Base-by-base conservation (phyloP, 2,797 vertebrate genomes). In the Schizopygopsis pylzovi region DNA sequence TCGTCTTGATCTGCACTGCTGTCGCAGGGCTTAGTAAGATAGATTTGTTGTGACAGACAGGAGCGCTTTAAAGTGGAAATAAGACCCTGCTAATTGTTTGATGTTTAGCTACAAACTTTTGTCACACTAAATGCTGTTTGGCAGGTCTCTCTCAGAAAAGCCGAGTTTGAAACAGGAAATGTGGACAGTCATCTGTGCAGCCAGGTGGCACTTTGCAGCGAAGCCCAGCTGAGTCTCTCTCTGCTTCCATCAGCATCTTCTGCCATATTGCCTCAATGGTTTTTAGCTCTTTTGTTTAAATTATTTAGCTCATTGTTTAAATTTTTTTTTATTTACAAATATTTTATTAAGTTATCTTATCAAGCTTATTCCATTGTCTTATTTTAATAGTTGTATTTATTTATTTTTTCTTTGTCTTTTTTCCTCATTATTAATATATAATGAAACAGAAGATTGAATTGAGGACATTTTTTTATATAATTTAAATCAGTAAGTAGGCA, bases 31-130 rank as follows among this genome's bases (percentile, higher is more conserved):
- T 82, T 59, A 70, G 65, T 65, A 75, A 52, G 78, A 47, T 49
- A 56, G 79, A 61, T 54, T 80, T 15, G 47, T 20, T 43, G 41
- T 82, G 79, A 86, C 79, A 77, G 37, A 39, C 52, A 47, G 68
- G n/a, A 59, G 6, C 11, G 78, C 83, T 82, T 88, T 85, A 72
- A 76, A 75, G 79, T 88, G 82, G 79, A 80, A 85, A 82, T 61
- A 49, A 49, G 83, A 49, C 49, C 25, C 59, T 70, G 65, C 65
- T 88, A 54, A 85, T 82, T 82, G 76, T 70, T 83, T 84, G 65
- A 78, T 86, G 84, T 78, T 75, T 79, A 77, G 82, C 67, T 70
- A 84, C 47, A 80, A 37, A 49, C 33, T 54, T 56, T 86, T 41
- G 45, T 87, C 68, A n/a, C 10, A 6, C 28, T 86, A 83, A 88